These are phyloP conservation scores for Pasiphila rectangulata DNA, from an alignment of 2,888 invertebrate genomes.

Conservation along the genomic window DNA sequence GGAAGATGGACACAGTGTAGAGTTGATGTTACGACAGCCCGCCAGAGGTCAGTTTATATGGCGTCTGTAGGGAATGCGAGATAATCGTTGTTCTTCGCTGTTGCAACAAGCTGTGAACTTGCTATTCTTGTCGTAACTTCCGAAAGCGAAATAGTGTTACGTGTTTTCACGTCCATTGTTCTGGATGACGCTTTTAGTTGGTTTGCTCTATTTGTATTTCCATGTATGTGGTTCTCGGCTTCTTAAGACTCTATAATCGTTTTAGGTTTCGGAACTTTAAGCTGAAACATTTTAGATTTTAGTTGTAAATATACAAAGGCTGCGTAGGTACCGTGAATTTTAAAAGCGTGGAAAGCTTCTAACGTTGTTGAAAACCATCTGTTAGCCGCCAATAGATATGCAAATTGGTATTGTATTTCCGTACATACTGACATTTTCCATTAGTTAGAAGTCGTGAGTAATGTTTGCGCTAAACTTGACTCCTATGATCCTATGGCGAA, in stretches of 20 bases:
- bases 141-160: constrained; percentile 21
- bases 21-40: constrained; percentile 42
- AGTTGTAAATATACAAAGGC: too few species aligned
- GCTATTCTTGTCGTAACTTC: constrained; percentile 18
- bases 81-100: constrained; percentile 13
- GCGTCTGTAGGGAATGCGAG: constrained; percentile 31
- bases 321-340: too few species aligned
- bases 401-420: constrained; percentile 7
- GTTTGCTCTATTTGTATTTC: background rate
- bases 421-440: constrained; percentile 4
- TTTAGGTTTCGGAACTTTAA: too few species aligned
- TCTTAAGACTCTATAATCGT: background rate
- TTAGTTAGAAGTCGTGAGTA: constrained; percentile 16
- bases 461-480: constrained; percentile 31
- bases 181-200: constrained; percentile 10
- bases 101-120: constrained; percentile 23
- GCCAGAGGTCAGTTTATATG: constrained; percentile 36
- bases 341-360: too few species aligned
- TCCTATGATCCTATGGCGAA: constrained; percentile 24
- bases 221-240: background rate
- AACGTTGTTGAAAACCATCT: background rate
- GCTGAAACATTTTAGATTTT: too few species aligned
- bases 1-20: constrained; percentile 41
- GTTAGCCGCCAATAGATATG: background rate
- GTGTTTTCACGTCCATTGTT: constrained; percentile 20